These are phyloP conservation scores for Emydocephalus ijimae DNA, from an alignment of 2,113 vertebrate genomes.

Conservation along the genomic window DNA sequence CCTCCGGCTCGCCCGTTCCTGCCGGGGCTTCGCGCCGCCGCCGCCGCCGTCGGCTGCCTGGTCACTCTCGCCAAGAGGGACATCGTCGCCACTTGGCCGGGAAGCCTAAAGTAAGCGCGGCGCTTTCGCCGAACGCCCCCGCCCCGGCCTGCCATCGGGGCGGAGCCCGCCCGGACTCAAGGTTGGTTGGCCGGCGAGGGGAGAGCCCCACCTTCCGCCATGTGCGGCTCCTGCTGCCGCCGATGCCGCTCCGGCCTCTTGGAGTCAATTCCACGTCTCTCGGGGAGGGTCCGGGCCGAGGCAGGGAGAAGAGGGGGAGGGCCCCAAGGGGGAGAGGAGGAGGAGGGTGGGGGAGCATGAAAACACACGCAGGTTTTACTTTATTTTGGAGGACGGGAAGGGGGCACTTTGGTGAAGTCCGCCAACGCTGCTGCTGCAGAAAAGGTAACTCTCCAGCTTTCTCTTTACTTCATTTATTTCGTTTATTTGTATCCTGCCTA, in stretches of 20 bases:
- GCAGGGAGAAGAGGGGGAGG: background rate
- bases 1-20: background rate
- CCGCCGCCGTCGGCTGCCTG: background rate
- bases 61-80: background rate
- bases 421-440: background rate
- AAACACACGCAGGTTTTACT: background rate
- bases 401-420: background rate
- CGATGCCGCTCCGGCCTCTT: background rate
- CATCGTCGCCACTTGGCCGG: background rate
- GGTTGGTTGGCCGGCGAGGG: conserved; percentile 13
- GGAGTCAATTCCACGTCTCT: background rate
- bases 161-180: background rate
- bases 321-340: background rate
- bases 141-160: background rate
- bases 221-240: background rate
- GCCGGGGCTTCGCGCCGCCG: background rate
- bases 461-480: background rate
- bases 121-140: background rate
- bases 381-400: background rate
- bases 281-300: background rate
- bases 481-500: background rate
- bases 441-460: background rate
- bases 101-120: background rate
- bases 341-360: no score
- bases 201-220: background rate